phyloP scores from a whole-genome alignment of 2,797 vertebrate genomes.

The Thripadectes ignobilis region DNA sequence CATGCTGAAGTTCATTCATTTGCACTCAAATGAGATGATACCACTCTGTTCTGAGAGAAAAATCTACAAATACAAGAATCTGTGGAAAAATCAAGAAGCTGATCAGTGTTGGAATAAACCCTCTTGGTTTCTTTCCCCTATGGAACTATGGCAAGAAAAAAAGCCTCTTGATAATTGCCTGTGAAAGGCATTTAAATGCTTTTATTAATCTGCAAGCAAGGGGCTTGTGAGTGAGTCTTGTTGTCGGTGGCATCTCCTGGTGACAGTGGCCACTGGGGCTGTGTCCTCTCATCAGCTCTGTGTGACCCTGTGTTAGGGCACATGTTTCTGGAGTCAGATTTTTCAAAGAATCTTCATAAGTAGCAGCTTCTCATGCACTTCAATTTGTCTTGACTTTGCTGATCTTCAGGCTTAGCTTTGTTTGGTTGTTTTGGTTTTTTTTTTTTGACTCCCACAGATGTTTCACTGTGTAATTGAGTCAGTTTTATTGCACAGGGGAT shows the following conservation, averaged over 20 bases:
- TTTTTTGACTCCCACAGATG: neutral
- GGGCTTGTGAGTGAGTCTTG: rapidly evolving
- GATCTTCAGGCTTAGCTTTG: neutral
- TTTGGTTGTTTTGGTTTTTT: rapidly evolving
- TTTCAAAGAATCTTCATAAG: neutral
- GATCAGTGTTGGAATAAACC: neutral
- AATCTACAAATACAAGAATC: neutral
- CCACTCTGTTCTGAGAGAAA: neutral
- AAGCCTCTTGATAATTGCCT: neutral
- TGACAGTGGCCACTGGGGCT: neutral
- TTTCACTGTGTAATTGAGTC: neutral
- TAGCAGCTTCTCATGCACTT: neutral
- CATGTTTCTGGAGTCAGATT: neutral
- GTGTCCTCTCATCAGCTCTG: neutral
- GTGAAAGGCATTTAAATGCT: neutral
- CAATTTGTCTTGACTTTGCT: neutral
- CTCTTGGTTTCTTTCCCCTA: neutral
- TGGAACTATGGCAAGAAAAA: neutral
- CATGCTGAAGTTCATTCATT: neutral
- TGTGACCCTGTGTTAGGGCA: neutral
- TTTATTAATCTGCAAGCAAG: neutral
- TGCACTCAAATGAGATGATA: neutral
- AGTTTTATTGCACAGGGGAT: neutral
- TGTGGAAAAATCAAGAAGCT: neutral
- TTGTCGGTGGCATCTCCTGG: neutral